Percentiles rank a stretch among this genome's conserved stretches.
Conservation (phyloP, 2,888 invertebrate species). For the Ormyrus nitidulus region DNA sequence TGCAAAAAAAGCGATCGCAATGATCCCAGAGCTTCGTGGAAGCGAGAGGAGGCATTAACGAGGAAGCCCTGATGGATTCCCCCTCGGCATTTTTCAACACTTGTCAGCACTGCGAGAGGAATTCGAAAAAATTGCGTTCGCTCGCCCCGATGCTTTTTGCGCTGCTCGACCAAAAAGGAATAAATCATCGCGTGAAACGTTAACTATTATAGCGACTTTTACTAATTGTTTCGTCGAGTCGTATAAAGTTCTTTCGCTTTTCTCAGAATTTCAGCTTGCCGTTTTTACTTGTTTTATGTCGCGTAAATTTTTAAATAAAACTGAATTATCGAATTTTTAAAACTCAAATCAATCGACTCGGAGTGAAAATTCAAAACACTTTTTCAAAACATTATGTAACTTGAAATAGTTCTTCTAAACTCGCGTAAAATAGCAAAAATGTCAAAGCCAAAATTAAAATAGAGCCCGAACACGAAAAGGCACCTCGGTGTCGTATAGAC, state of each 20-base stretch:
- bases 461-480: not conserved
- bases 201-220: not conserved
- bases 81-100: constrained; percentile 61
- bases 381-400: too few species aligned
- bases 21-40: constrained; percentile 33
- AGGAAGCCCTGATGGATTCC: constrained; percentile 59
- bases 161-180: not conserved
- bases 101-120: constrained; percentile 32
- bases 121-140: constrained; percentile 14
- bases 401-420: too few species aligned
- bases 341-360: too few species aligned
- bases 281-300: too few species aligned
- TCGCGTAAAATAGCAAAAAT: too few species aligned
- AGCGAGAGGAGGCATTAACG: constrained; percentile 42
- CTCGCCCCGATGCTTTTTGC: not conserved
- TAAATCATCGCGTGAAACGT: not conserved
- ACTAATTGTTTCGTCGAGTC: not conserved
- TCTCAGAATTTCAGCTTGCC: too few species aligned
- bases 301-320: too few species aligned
- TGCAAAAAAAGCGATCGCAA: constrained; percentile 8
- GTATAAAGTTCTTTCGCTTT: too few species aligned
- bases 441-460: constrained; percentile 24
- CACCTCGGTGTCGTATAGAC: too few species aligned
- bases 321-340: too few species aligned
- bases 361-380: too few species aligned